A percentile compares a stretch with the other conserved stretches of the same genome.
Conservation (phyloP, 2,113 vertebrate genomes). For the Coptodon rendalli region DNA sequence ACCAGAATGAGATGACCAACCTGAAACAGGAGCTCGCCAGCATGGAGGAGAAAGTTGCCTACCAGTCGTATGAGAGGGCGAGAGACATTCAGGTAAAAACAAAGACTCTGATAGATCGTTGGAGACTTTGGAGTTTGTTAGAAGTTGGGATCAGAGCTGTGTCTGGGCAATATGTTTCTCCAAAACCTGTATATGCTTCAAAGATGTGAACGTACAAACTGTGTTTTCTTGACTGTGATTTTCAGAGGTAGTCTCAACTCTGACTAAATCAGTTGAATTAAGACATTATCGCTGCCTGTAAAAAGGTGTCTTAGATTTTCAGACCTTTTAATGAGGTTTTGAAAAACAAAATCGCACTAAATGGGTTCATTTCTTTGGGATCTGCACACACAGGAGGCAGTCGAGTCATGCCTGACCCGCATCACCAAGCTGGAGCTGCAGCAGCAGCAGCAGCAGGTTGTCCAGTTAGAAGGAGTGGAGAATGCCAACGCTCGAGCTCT, state of each 20-base stretch:
- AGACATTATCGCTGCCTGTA: not conserved
- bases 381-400: constrained; percentile 78
- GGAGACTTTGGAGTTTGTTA: not conserved
- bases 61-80: constrained; percentile 96
- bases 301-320: not conserved
- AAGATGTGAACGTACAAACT: not conserved
- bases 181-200: not conserved
- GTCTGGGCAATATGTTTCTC: not conserved
- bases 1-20: constrained; percentile 98
- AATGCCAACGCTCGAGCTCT: constrained; percentile 93
- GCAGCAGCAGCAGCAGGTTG: constrained; percentile 98
- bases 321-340: not conserved
- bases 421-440: constrained; percentile 96
- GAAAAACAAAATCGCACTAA: not conserved
- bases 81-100: constrained; percentile 91
- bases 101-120: not conserved
- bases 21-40: constrained; percentile 98
- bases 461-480: constrained; percentile 96
- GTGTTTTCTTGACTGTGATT: not conserved
- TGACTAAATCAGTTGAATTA: not conserved
- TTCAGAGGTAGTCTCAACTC: not conserved
- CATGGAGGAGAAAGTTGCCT: constrained; percentile 99
- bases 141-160: not conserved
- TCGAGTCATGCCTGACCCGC: constrained; percentile 95
- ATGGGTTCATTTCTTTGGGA: not conserved